Conservation (phyloP, 2,113 vertebrate species). For the Prionailurus bengalensis region DNA sequence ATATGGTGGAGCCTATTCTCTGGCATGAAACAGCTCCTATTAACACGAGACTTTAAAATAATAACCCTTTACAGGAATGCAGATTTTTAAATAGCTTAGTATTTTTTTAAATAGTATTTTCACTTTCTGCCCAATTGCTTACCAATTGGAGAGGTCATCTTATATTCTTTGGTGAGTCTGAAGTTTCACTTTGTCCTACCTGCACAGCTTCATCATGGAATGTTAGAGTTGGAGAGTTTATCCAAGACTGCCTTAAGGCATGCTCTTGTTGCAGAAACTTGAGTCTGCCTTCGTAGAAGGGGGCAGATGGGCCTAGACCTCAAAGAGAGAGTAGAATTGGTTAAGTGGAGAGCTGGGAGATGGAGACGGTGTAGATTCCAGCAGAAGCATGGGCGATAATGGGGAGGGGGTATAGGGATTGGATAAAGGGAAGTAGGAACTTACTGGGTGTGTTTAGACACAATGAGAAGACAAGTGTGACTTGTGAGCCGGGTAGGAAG, state of each 20-base stretch:
- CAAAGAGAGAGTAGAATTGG: background rate
- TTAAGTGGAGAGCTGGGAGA: background rate
- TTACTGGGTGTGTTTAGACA: background rate
- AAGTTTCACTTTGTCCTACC: background rate
- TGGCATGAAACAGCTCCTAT: background rate
- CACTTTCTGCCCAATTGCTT: background rate
- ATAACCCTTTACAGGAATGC: background rate
- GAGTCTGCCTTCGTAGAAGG: background rate
- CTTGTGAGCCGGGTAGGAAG: background rate
- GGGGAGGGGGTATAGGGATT: background rate
- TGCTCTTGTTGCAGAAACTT: background rate
- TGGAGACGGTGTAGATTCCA: background rate
- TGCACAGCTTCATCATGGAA: background rate
- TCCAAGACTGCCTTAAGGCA: background rate
- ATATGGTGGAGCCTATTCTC: background rate
- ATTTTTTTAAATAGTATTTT: constrained; percentile 36
- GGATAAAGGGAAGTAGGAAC: background rate
- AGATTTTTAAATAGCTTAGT: background rate
- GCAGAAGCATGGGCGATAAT: background rate
- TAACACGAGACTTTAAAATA: background rate
- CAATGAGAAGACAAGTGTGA: background rate
- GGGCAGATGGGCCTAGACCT: background rate
- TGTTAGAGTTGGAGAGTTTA: background rate
- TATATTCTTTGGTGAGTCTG: background rate
- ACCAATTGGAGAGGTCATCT: background rate